Evolutionary conservation across 2,113 vertebrate species (phyloP).

Genomic region (Nymphicus hollandicus): DNA sequence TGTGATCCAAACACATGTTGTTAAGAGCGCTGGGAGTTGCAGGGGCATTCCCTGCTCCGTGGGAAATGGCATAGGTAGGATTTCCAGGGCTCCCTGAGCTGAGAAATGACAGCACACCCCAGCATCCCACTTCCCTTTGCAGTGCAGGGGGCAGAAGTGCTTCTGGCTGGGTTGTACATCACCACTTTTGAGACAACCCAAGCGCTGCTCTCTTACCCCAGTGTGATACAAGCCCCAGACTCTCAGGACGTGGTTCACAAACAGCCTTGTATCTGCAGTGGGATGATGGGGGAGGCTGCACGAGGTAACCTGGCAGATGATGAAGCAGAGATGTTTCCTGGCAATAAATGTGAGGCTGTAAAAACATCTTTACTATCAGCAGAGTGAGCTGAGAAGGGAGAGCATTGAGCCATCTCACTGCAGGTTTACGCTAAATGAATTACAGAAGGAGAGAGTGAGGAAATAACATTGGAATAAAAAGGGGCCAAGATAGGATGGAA

Average conservation of each 20-base stretch:
- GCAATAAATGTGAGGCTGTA: not conserved
- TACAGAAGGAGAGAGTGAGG: conserved; percentile 22
- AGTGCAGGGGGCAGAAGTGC: not conserved
- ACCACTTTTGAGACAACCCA: not conserved
- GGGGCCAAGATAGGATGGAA: conserved; percentile 19
- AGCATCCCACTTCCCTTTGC: not conserved
- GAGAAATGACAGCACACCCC: not conserved
- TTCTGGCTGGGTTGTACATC: not conserved
- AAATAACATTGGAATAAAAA: conserved; percentile 42
- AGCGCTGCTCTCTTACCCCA: not conserved
- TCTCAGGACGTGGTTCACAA: not conserved
- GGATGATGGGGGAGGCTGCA: not conserved
- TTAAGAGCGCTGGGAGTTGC: not conserved
- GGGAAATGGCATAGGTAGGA: not conserved
- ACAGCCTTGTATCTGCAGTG: not conserved
- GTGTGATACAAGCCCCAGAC: not conserved
- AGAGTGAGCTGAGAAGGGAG: not conserved
- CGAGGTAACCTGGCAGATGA: not conserved
- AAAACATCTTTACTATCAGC: not conserved
- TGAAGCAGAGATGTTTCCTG: not conserved
- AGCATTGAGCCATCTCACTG: not conserved
- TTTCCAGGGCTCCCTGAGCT: not conserved
- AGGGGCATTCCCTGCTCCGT: not conserved
- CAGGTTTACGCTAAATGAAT: conserved; percentile 23
- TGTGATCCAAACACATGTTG: not conserved